phyloP scores from a whole-genome alignment of 2,797 vertebrate genomes.

The Distichodus sexfasciatus region DNA sequence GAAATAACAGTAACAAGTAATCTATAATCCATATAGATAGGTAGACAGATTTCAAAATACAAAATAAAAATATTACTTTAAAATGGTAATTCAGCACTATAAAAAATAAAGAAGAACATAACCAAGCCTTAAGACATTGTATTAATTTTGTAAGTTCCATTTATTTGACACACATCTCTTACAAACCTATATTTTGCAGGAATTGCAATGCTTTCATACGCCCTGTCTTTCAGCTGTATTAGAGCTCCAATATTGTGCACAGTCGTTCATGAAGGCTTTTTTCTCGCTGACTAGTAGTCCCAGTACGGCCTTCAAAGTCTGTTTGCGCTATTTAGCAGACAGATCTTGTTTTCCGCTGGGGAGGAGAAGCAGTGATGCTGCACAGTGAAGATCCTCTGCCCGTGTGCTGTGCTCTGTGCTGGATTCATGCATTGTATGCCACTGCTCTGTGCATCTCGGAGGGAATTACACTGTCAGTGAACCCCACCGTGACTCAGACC shows the following conservation, averaged over 20 bases:
- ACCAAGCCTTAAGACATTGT: too few relatives aligned
- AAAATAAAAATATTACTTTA: too few relatives aligned
- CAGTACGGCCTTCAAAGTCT: constrained; percentile 5
- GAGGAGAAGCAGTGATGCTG: not conserved
- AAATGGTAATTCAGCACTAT: too few relatives aligned
- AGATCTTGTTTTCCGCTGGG: constrained; percentile 19
- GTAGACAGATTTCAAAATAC: too few relatives aligned
- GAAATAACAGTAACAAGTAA: too few relatives aligned
- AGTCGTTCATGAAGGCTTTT: constrained; percentile 2
- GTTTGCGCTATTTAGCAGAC: constrained; percentile 22
- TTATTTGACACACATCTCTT: too few relatives aligned
- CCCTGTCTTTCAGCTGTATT: constrained; percentile 4
- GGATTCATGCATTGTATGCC: constrained; percentile 10
- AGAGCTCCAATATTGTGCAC: not conserved
- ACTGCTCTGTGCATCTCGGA: constrained; percentile 7
- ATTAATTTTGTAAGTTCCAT: too few relatives aligned
- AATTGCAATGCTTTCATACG: too few relatives aligned
- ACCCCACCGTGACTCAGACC: constrained; percentile 9
- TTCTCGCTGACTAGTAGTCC: not conserved
- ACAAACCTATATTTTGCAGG: too few relatives aligned
- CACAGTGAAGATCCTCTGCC: constrained; percentile 3
- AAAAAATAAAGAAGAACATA: too few relatives aligned
- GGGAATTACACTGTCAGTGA: constrained; percentile 19
- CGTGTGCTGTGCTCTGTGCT: constrained; percentile 1
- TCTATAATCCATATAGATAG: too few relatives aligned